These are phyloP conservation scores for Lampris incognitus DNA, from an alignment of 2,113 vertebrate species.

Conservation along the genomic window DNA sequence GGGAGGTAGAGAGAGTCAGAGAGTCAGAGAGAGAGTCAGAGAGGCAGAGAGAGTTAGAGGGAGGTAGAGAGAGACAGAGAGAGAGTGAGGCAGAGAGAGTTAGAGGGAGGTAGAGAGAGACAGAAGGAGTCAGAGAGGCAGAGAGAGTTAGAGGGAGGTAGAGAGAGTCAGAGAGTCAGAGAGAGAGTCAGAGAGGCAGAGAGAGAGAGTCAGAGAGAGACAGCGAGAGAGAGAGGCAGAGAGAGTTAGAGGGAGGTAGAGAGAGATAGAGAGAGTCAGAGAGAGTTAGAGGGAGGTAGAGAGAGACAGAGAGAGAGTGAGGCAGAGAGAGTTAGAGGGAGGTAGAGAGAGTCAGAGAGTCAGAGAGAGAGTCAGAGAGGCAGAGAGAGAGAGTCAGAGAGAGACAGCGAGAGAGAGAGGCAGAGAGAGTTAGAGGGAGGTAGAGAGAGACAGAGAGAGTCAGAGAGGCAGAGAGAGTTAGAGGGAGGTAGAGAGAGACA, in stretches of 20 bases:
- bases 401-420: background rate
- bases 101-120: background rate
- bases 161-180: conserved; percentile 34
- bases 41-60: no score
- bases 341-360: background rate
- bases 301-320: conserved; percentile 1
- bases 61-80: background rate
- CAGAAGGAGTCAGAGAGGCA: no score
- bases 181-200: conserved; percentile 6
- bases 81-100: background rate
- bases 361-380: background rate
- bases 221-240: no score
- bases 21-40: background rate
- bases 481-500: no score
- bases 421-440: background rate
- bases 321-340: background rate
- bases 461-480: no score
- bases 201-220: background rate
- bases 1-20: conserved; percentile 22
- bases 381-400: background rate
- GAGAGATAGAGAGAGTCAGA: conserved; percentile 37
- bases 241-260: background rate
- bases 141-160: no score
- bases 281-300: no score
- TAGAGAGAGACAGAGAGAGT: background rate